Evolutionary conservation across 2,113 vertebrate species (phyloP).

Genomic region (Pandion haliaetus): DNA sequence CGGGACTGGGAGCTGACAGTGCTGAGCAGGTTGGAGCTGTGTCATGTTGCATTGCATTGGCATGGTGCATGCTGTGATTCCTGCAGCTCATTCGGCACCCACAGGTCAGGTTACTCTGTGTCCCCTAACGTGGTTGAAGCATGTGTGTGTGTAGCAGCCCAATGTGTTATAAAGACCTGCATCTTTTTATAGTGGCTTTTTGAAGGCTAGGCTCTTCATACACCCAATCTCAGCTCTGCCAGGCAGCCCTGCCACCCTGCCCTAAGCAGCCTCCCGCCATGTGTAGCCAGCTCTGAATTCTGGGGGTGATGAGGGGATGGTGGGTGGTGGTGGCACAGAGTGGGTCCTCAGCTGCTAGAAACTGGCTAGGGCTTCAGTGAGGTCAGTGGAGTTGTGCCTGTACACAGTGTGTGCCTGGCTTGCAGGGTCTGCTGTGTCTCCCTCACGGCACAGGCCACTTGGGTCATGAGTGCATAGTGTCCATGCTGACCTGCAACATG

Average conservation of each 20-base stretch:
- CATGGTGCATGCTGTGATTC: neutral
- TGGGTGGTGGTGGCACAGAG: neutral
- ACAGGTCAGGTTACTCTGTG: neutral
- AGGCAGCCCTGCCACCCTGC: neutral
- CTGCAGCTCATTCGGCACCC: neutral
- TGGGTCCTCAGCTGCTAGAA: neutral
- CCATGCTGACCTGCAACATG: neutral
- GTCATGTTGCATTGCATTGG: neutral
- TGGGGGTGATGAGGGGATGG: neutral
- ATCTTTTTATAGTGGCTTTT: conserved; percentile 12
- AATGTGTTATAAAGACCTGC: neutral
- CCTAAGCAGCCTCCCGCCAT: neutral
- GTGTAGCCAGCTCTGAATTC: neutral
- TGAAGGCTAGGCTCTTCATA: neutral
- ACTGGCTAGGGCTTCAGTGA: neutral
- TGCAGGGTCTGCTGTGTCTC: neutral
- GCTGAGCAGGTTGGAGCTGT: neutral
- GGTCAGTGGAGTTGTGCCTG: neutral
- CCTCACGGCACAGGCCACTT: rapidly evolving
- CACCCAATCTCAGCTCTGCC: neutral
- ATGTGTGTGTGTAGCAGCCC: neutral
- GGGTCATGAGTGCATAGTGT: neutral
- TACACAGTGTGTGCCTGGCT: neutral
- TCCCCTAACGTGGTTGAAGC: neutral
- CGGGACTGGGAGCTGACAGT: neutral